Conservation (phyloP, 2,113 vertebrate species). For the Setophaga petechia region DNA sequence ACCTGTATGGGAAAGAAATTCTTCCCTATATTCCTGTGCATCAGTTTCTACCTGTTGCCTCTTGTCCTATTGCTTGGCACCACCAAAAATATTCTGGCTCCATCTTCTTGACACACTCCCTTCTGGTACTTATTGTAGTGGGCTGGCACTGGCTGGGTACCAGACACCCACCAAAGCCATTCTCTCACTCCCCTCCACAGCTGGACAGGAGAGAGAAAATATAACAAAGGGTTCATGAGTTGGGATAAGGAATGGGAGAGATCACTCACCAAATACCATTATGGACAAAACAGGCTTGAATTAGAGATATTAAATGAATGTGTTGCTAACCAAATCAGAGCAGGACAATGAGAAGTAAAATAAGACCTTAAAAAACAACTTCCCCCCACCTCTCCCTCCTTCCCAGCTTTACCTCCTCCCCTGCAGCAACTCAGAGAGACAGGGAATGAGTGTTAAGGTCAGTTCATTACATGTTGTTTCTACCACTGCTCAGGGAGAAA, state of each 20-base stretch:
- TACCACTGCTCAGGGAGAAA: background rate
- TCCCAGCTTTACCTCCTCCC: background rate
- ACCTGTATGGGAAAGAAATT: background rate
- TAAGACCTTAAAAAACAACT: background rate
- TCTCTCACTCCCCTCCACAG: background rate
- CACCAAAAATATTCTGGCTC: rapidly evolving
- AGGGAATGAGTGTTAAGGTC: background rate
- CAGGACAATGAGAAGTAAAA: background rate
- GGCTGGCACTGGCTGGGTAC: background rate
- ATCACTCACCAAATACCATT: background rate
- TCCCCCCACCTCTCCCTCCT: background rate
- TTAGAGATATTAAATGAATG: background rate
- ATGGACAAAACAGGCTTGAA: background rate
- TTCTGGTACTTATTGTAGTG: background rate
- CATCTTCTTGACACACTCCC: background rate
- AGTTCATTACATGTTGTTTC: background rate
- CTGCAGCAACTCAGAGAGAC: background rate
- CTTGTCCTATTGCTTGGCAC: background rate
- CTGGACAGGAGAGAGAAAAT: background rate
- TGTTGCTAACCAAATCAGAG: background rate
- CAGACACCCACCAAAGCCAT: background rate
- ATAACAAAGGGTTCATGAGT: background rate
- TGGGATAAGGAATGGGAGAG: background rate
- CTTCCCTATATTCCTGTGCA: background rate
- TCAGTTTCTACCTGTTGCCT: background rate